A percentile compares a stretch with the other conserved stretches of the same genome.
These are phyloP conservation scores for Falco berigora DNA, from an alignment of 2,797 vertebrate genomes.

Conservation along the genomic window DNA sequence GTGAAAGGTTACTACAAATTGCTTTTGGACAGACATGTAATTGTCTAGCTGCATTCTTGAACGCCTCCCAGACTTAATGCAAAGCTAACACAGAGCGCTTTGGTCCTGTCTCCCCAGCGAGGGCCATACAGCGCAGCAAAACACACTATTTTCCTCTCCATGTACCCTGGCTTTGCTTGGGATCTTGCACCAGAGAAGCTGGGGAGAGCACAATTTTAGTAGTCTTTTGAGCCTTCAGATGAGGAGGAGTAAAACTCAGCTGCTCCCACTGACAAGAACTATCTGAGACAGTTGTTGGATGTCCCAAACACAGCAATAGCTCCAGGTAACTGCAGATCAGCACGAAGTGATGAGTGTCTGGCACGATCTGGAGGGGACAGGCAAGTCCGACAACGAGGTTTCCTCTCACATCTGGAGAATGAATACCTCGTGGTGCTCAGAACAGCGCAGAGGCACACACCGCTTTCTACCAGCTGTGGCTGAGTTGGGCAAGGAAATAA, in stretches of 20 bases:
- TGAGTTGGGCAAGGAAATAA: neutral
- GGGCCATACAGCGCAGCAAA: neutral
- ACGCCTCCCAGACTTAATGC: neutral
- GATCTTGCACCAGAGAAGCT: neutral
- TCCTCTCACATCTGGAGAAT: neutral
- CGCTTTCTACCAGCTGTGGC: neutral
- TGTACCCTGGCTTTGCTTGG: neutral
- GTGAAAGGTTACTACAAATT: neutral
- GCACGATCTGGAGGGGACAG: neutral
- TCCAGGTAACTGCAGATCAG: neutral
- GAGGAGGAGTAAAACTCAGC: neutral
- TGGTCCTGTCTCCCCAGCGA: neutral
- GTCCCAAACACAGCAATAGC: neutral
- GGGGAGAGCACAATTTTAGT: neutral
- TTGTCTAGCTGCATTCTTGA: neutral
- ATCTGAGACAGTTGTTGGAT: neutral
- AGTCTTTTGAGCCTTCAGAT: neutral
- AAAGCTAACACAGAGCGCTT: neutral
- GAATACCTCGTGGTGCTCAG: neutral
- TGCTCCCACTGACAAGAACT: neutral
- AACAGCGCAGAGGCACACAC: neutral
- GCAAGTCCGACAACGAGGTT: neutral
- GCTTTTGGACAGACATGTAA: neutral
- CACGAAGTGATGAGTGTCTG: neutral
- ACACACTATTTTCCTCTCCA: accelerated